Evolutionary conservation across 1,140 invertebrate species (phyloP), one percentile per base, ranked within the genome.

Genomic region (Temnothorax nylanderi): DNA sequence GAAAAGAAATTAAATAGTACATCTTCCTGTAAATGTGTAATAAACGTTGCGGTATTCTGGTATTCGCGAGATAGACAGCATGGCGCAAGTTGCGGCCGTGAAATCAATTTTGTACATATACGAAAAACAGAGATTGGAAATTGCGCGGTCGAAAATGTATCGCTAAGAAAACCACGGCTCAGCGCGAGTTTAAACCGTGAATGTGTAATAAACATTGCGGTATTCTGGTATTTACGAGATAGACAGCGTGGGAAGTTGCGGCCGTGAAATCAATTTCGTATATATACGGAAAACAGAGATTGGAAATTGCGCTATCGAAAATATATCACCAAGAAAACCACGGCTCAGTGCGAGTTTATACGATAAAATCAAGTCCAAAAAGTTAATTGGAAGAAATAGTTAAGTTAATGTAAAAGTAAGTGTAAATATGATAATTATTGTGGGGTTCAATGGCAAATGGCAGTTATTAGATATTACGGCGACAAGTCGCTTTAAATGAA

Each of bases 1-100:
- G 44, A 94, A 86, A 26, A 91, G 78, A 72, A 91, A 64, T 74
- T 94, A 87, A 91, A 65, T n/a, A 32, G 6, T 16, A 56, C 1
- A 6, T 41, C n/a, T 26, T 13, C 7, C 6, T 8, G 2, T 11
- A 21, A 82, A n/a, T 44, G 3, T 2, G 37, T 58, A 60, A 62
- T 21, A 60, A 76, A 51, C 34, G 3, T 71, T 47, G 44, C 62
- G 3, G 6, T 82, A 81, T 81, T 81, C 11, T 44, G n/a, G 0
- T 69, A n/a, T 65, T 37, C 8, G 3, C 32, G 3, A 72, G 26
- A 49, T 6, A 54, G 11, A 77, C 56, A 37, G 41, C 41, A 37
- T 34, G 5, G 11, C 26, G 21, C 26, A 74, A 44, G 6, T 47
- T 44, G 32, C n/a, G 8, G 6, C 87, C 47, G 32, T 54, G 13